Base-by-base conservation (phyloP, 1,140 invertebrate species). In the Drosophila willistoni region DNA sequence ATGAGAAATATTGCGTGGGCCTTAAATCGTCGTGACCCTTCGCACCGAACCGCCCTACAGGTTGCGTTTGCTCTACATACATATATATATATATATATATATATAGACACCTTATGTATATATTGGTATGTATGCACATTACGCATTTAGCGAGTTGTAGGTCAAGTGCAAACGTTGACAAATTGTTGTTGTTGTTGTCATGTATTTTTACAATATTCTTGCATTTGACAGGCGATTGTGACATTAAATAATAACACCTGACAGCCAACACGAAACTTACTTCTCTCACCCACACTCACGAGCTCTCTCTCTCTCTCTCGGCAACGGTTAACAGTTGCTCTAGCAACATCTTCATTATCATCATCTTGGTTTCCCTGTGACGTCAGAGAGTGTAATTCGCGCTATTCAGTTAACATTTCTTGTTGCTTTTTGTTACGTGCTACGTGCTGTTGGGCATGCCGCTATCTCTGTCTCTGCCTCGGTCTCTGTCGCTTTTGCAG, bases 151-250 rank as follows among this genome's bases (percentile, higher is more conserved):
- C 47, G 61, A 10, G 54, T 55, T 87, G 76, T 87, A 79, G 84
- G 79, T 87, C 84, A 87, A 89, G 76, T 83, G 84, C 83, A 82
- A 42, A 61, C 75, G 68, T 69, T 82, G 75, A 86, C 82, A 86
- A 86, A 86, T 79, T 86, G 83, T 79, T 71, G 83, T 70, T 73
- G 73, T 60, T 73, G 65, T 68, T 74, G 65, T 76, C 54, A 65
- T 74, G 64, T 55, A 9, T 81, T 71, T 65, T 62, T 72, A 65
- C 47, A 86, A 71, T 78, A 75, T 78, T 64, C 71, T 86, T 78
- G 82, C 82, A 82, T 85, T 86, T 86, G 82, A 85, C 78, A 85
- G 82, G 71, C 82, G 71, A 73, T 19, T 17, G 44, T 70, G 83
- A 77, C 82, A 81, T 72, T 75, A 79, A 85, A 85, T 85, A 79